phyloP scores from a whole-genome alignment of 2,888 invertebrate genomes.

The Nemapogon koenigi region DNA sequence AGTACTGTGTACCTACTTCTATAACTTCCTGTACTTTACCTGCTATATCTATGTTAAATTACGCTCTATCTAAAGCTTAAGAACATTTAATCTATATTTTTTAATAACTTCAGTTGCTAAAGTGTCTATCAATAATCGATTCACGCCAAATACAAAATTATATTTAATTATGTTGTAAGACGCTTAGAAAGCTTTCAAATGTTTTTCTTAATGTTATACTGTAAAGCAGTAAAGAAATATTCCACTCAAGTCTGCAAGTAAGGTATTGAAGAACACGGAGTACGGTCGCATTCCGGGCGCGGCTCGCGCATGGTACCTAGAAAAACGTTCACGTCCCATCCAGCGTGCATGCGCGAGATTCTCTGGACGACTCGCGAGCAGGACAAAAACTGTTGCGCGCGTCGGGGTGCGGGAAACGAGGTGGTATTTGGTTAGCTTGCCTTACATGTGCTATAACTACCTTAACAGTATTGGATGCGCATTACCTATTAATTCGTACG shows the following conservation, averaged over 20 bases:
- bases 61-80: no score
- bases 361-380: conserved; percentile 25
- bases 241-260: conserved; percentile 7
- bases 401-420: conserved; percentile 4
- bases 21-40: no score
- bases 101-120: no score
- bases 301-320: conserved; percentile 35
- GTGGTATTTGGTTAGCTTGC: conserved; percentile 1
- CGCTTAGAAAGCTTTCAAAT: conserved; percentile 4
- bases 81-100: no score
- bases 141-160: conserved; percentile 8
- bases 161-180: conserved; percentile 8
- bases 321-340: conserved; percentile 27
- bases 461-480: no score
- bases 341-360: conserved; percentile 31
- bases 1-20: no score
- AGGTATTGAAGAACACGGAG: conserved; percentile 5
- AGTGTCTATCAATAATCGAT: no score
- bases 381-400: conserved; percentile 2
- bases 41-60: no score
- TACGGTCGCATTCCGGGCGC: conserved; percentile 31
- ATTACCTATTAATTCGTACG: no score
- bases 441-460: no score
- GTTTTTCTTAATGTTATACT: conserved; percentile 5
- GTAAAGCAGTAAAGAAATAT: conserved; percentile 9